A percentile compares a stretch with the other conserved stretches of the same genome.
phyloP scores from a whole-genome alignment of 1,140 invertebrate genomes.

The Drosophila parvula region DNA sequence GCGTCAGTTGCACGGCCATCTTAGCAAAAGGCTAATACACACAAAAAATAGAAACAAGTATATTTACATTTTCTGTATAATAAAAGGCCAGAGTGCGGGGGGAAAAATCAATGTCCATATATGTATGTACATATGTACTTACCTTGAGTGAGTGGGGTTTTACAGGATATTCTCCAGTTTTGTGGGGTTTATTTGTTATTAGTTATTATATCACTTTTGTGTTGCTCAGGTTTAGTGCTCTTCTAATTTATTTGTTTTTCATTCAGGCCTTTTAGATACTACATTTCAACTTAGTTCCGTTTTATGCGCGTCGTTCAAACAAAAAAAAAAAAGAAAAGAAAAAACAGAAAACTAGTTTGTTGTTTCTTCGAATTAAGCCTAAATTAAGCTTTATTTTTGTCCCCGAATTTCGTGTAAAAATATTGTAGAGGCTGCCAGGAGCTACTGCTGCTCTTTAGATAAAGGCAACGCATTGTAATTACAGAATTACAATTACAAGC shows the following conservation, averaged over 20 bases:
- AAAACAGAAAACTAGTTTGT: slow-evolving; percentile 5
- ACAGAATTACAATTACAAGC: slow-evolving; percentile 45
- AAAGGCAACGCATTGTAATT: slow-evolving; percentile 19
- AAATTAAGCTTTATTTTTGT: slow-evolving; percentile 10
- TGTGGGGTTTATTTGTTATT: slow-evolving; percentile 6
- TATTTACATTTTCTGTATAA: slow-evolving; percentile 32
- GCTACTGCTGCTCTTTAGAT: slow-evolving; percentile 10
- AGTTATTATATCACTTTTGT: slow-evolving; percentile 50
- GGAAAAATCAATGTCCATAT: slow-evolving; percentile 43
- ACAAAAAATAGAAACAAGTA: neutral
- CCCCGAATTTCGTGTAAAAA: neutral
- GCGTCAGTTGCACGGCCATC: slow-evolving; percentile 74
- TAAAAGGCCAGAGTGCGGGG: slow-evolving; percentile 12
- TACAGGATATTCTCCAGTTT: neutral
- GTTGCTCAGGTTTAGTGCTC: slow-evolving; percentile 43
- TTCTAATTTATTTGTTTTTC: slow-evolving; percentile 14
- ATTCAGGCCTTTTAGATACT: slow-evolving; percentile 16
- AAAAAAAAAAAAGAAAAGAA: neutral
- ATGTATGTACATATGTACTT: no score
- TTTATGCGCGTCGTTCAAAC: slow-evolving; percentile 24
- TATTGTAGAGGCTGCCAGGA: neutral
- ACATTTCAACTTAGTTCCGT: slow-evolving; percentile 17
- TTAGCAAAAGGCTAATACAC: slow-evolving; percentile 52
- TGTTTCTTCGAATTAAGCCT: slow-evolving; percentile 26
- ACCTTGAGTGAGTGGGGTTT: slow-evolving; percentile 33